These are phyloP conservation scores for Lacerta bilineata DNA, from an alignment of 2,797 vertebrate genomes.

Conservation along the genomic window DNA sequence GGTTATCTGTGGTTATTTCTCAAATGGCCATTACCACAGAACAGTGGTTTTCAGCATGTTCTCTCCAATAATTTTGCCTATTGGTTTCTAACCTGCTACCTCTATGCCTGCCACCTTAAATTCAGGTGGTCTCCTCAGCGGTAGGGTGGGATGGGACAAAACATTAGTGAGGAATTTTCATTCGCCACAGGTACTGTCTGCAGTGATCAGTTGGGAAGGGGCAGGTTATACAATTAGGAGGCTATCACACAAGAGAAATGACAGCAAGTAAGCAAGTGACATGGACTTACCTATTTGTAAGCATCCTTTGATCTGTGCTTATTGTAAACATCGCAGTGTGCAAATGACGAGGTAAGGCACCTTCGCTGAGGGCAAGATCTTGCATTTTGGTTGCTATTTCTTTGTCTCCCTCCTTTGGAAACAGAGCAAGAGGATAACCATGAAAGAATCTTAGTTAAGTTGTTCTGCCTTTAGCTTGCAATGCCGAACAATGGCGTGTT, in stretches of 20 bases:
- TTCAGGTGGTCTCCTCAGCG: background rate
- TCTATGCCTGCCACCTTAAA: background rate
- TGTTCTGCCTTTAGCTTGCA: constrained; percentile 60
- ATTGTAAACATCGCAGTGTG: constrained; percentile 98
- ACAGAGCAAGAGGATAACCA: constrained; percentile 78
- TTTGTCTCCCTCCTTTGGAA: constrained; percentile 95
- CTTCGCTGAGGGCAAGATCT: constrained; percentile 97
- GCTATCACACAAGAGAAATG: background rate
- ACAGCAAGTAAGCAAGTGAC: background rate
- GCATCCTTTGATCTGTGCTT: constrained; percentile 97
- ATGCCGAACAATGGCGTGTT: background rate
- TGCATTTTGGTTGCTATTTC: constrained; percentile 99
- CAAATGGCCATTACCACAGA: background rate
- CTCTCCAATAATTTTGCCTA: background rate
- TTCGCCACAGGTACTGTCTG: background rate
- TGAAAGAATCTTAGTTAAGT: constrained; percentile 69
- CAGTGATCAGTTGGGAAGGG: background rate
- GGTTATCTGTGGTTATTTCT: constrained; percentile 2
- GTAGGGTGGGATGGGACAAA: background rate
- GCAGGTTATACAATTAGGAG: background rate
- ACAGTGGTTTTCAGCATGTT: background rate
- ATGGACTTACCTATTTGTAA: constrained; percentile 92
- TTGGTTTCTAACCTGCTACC: background rate
- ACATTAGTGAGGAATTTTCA: background rate
- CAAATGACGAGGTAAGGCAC: constrained; percentile 95